phyloP scores from a whole-genome alignment of 1,140 invertebrate species.

The Caenorhabditis remanei region DNA sequence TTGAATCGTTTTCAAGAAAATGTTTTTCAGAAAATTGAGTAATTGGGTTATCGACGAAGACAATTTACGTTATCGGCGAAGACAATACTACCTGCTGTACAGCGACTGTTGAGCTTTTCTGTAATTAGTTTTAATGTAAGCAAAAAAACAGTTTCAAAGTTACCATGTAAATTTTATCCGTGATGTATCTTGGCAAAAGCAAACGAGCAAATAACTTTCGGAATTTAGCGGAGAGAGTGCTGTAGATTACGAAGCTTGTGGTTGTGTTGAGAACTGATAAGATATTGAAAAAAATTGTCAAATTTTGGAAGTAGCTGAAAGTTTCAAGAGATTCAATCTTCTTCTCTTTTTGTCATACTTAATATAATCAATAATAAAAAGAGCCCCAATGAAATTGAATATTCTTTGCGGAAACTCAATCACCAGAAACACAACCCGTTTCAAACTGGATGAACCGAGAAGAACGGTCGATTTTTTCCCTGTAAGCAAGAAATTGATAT shows the following conservation, averaged over 20 bases:
- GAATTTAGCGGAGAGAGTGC: background rate
- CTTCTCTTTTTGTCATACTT: background rate
- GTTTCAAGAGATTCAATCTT: background rate
- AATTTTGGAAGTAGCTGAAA: conserved; percentile 20
- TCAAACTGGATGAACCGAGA: conserved; percentile 15
- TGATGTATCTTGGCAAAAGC: background rate
- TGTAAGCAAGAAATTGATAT: background rate
- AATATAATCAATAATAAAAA: background rate
- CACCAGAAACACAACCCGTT: background rate
- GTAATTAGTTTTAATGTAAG: background rate
- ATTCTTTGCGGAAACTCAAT: conserved; percentile 2
- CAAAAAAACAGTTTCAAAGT: too few species aligned
- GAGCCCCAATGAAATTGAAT: background rate
- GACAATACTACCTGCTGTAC: background rate
- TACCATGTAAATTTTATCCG: background rate
- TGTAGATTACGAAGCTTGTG: conserved; percentile 21
- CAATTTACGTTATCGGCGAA: too few species aligned
- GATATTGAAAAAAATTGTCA: conserved; percentile 22
- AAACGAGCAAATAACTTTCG: background rate
- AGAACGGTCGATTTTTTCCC: conserved; percentile 17
- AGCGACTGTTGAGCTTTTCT: background rate
- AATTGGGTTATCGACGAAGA: too few species aligned
- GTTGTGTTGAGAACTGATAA: conserved; percentile 8
- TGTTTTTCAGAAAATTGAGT: too few species aligned
- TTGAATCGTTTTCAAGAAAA: too few species aligned